Conservation (phyloP, 1,140 invertebrate species). For the Bursaphelenchus mucronatus region DNA sequence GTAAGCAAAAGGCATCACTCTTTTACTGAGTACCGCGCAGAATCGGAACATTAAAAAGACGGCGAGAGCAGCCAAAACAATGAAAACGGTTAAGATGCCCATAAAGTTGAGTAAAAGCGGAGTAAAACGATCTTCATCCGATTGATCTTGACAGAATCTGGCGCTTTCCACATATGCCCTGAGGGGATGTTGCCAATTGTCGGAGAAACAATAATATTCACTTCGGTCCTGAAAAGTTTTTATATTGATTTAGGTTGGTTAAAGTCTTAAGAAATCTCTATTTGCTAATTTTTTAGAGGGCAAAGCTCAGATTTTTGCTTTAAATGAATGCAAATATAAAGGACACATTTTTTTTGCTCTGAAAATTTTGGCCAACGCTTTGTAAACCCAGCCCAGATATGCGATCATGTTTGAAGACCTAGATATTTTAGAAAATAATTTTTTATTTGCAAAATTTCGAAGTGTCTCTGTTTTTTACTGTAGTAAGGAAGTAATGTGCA, state of each 20-base stretch:
- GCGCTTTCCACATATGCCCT: slow-evolving; percentile 28
- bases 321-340: too few species aligned
- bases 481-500: too few species aligned
- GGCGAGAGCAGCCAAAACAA: slow-evolving; percentile 19
- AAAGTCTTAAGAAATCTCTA: slow-evolving; percentile 11
- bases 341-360: too few species aligned
- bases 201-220: slow-evolving; percentile 39
- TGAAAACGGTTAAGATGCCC: slow-evolving; percentile 8
- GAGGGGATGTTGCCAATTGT: slow-evolving; percentile 38
- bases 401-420: too few species aligned
- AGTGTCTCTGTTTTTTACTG: too few species aligned
- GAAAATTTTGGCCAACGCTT: too few species aligned
- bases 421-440: too few species aligned
- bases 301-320: not conserved
- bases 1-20: slow-evolving; percentile 26
- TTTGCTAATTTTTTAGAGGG: not conserved
- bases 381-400: too few species aligned
- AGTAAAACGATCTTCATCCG: slow-evolving; percentile 6
- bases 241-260: not conserved
- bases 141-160: slow-evolving; percentile 24
- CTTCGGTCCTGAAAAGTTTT: slow-evolving; percentile 35
- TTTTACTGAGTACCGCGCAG: slow-evolving; percentile 10
- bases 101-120: slow-evolving; percentile 25
- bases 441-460: too few species aligned
- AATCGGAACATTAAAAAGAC: slow-evolving; percentile 14